A percentile compares a stretch with the other conserved stretches of the same genome.
These are phyloP conservation scores for Xiphophorus couchianus DNA, from an alignment of 2,113 vertebrate genomes.

Conservation along the genomic window DNA sequence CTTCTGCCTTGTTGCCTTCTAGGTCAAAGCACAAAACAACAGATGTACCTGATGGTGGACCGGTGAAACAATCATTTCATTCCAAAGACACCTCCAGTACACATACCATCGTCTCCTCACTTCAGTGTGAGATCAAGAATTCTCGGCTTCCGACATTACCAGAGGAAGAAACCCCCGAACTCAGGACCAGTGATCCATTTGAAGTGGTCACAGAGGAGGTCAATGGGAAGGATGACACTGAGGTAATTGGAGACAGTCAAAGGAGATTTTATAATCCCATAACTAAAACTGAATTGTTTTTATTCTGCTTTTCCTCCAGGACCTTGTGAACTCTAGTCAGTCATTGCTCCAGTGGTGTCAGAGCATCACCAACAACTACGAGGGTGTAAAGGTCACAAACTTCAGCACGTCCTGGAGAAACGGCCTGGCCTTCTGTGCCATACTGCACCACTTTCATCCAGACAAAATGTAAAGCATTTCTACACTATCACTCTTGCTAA, in stretches of 20 bases:
- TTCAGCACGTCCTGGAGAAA: slow-evolving; percentile 93
- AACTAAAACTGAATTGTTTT: background rate
- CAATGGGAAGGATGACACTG: slow-evolving; percentile 58
- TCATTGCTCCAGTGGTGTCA: slow-evolving; percentile 89
- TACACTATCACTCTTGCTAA: background rate
- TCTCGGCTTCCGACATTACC: slow-evolving; percentile 59
- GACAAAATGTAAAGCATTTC: slow-evolving; percentile 82
- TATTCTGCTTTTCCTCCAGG: slow-evolving; percentile 24
- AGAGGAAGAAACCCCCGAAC: slow-evolving; percentile 52
- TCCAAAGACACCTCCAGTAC: background rate
- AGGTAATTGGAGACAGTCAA: slow-evolving; percentile 42
- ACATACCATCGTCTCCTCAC: background rate
- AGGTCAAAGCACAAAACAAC: slow-evolving; percentile 32
- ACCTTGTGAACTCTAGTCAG: slow-evolving; percentile 83
- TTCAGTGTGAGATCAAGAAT: slow-evolving; percentile 53
- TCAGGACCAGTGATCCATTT: slow-evolving; percentile 6
- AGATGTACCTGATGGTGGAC: slow-evolving; percentile 6
- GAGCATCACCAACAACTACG: slow-evolving; percentile 81
- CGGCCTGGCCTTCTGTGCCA: slow-evolving; percentile 90
- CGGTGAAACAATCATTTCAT: slow-evolving; percentile 10
- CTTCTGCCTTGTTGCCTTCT: background rate
- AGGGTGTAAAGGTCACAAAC: slow-evolving; percentile 87
- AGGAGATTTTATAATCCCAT: background rate
- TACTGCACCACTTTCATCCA: slow-evolving; percentile 89
- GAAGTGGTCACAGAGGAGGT: slow-evolving; percentile 45